Percentiles rank a stretch among this genome's conserved stretches.
phyloP scores from a whole-genome alignment of 2,113 vertebrate species.

The Pteropus alecto region DNA sequence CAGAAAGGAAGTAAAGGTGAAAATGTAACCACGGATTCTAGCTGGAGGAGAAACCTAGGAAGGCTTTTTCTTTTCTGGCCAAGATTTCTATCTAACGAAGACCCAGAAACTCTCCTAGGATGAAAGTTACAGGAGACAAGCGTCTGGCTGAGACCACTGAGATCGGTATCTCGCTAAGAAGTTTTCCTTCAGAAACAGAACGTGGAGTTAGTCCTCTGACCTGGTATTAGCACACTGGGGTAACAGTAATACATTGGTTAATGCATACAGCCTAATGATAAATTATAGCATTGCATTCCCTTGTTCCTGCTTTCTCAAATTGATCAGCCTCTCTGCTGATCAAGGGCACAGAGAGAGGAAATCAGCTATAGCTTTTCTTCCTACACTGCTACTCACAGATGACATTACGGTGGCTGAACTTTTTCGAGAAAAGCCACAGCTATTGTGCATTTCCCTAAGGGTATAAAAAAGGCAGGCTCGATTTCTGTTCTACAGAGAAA shows the following conservation, averaged over 20 bases:
- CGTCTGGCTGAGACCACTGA: background rate
- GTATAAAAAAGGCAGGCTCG: background rate
- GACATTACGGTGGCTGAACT: background rate
- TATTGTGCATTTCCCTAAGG: background rate
- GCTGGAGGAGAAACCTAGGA: background rate
- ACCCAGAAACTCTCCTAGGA: background rate
- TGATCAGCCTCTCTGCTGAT: background rate
- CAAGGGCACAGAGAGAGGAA: background rate
- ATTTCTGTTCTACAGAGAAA: background rate
- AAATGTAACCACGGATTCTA: slow-evolving; percentile 3
- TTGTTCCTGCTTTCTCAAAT: background rate
- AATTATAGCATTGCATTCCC: background rate
- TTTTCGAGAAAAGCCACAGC: background rate
- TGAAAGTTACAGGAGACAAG: slow-evolving; percentile 19
- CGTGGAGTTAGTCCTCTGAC: background rate
- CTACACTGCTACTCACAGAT: fast-evolving
- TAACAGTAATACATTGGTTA: background rate
- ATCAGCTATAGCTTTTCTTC: background rate
- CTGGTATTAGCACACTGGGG: background rate
- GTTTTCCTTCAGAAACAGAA: background rate
- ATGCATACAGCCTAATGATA: background rate
- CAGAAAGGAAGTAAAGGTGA: slow-evolving; percentile 40
- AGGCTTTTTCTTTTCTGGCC: background rate
- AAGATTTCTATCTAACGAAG: slow-evolving; percentile 9
- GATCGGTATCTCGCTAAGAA: background rate